Percentiles rank a stretch among this genome's conserved stretches.
Conservation (phyloP, 2,113 vertebrate species). For the Sander vitreus region DNA sequence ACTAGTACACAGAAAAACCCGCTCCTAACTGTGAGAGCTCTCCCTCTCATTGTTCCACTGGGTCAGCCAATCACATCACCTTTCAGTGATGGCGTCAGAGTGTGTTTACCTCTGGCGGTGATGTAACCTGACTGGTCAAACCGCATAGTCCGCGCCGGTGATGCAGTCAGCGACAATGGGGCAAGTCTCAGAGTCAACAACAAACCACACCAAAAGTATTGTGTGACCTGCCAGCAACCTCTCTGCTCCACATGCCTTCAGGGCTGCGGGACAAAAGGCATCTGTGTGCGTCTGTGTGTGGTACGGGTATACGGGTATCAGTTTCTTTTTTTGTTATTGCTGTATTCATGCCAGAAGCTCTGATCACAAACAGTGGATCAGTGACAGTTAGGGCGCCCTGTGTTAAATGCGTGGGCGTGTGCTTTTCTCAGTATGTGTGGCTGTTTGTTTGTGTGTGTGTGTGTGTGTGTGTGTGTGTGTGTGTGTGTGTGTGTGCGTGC, state of each 20-base stretch:
- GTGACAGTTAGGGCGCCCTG: slow-evolving; percentile 54
- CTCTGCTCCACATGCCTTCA: slow-evolving; percentile 1
- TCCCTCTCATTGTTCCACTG: slow-evolving; percentile 9
- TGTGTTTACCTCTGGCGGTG: not conserved
- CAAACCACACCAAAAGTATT: slow-evolving; percentile 3
- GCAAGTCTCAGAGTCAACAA: slow-evolving; percentile 45
- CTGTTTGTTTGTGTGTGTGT: not conserved
- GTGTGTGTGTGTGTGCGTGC: slow-evolving; percentile 23
- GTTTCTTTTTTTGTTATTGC: not conserved
- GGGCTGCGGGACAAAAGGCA: slow-evolving; percentile 38
- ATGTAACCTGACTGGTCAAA: slow-evolving; percentile 75
- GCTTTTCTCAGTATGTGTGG: not conserved
- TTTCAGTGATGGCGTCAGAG: slow-evolving; percentile 5
- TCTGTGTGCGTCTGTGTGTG: not conserved
- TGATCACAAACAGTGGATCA: slow-evolving; percentile 42
- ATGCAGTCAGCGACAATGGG: slow-evolving; percentile 4
- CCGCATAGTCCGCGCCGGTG: slow-evolving; percentile 61
- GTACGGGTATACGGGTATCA: slow-evolving; percentile 38
- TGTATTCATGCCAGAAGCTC: slow-evolving; percentile 48
- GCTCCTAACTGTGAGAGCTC: not conserved
- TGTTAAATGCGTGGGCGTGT: slow-evolving; percentile 37
- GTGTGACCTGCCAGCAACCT: slow-evolving; percentile 31
- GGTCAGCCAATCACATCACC: slow-evolving; percentile 4
- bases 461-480: slow-evolving; percentile 13
- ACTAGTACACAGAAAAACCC: not conserved